These are phyloP conservation scores for Rhodophaea formosa DNA, from an alignment of 2,888 invertebrate species.

Conservation along the genomic window DNA sequence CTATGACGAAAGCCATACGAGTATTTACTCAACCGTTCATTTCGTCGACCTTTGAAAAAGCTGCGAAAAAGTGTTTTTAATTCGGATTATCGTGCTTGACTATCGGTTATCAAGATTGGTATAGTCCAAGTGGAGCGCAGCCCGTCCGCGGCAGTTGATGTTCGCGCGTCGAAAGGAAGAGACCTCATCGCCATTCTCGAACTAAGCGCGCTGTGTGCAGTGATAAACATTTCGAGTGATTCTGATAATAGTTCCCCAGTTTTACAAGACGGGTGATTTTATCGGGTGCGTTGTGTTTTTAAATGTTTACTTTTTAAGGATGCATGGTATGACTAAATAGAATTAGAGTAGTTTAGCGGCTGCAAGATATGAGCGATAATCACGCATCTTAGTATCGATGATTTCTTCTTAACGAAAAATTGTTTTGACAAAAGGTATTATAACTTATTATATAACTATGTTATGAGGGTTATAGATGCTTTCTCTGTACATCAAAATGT, in stretches of 20 bases:
- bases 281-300: slow-evolving; percentile 61
- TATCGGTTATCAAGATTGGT: slow-evolving; percentile 67
- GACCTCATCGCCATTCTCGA: slow-evolving; percentile 58
- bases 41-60: slow-evolving; percentile 19
- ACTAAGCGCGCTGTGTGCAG: slow-evolving; percentile 30
- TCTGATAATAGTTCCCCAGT: slow-evolving; percentile 41
- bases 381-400: not conserved
- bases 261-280: slow-evolving; percentile 41
- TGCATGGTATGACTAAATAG: not conserved
- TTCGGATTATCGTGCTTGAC: slow-evolving; percentile 55
- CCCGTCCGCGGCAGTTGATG: slow-evolving; percentile 70
- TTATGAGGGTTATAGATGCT: slow-evolving; percentile 51
- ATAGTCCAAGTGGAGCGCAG: slow-evolving; percentile 7
- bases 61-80: slow-evolving; percentile 42
- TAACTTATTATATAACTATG: slow-evolving; percentile 44
- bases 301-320: not conserved
- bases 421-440: not conserved
- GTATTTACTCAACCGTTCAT: slow-evolving; percentile 10
- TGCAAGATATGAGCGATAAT: not conserved
- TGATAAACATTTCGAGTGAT: slow-evolving; percentile 55
- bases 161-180: slow-evolving; percentile 73
- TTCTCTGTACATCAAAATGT: slow-evolving; percentile 61
- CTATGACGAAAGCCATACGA: slow-evolving; percentile 15
- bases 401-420: slow-evolving; percentile 5
- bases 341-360: not conserved